These are phyloP conservation scores for cat (Felis catus) DNA, from an alignment of 2,113 vertebrate genomes.

Conservation along the genomic window DNA sequence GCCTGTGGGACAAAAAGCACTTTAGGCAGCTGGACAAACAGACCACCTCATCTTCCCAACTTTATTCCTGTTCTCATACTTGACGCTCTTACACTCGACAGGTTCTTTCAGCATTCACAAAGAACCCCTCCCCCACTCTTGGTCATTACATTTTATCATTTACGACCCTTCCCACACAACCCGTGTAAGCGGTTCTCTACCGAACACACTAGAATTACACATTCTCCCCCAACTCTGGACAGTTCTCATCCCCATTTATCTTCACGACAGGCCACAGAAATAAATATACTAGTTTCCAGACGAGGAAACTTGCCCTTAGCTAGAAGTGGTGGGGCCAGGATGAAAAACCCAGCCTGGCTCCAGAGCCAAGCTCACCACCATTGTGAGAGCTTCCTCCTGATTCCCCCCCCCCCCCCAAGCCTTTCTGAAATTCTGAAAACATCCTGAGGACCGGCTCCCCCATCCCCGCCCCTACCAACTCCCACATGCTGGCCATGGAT, in stretches of 20 bases:
- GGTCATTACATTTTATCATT: not conserved
- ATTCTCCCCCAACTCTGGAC: not conserved
- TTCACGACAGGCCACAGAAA: not conserved
- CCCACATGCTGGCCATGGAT: not conserved
- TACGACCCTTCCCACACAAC: not conserved
- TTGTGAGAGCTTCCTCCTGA: not conserved
- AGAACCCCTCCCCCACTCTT: not conserved
- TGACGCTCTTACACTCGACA: not conserved
- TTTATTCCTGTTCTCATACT: not conserved
- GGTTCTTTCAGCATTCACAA: not conserved
- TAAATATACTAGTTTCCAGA: not conserved
- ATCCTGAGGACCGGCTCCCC: not conserved
- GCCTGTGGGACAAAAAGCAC: constrained; percentile 75
- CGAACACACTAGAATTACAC: not conserved
- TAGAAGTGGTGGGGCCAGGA: not conserved
- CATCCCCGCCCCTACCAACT: not conserved
- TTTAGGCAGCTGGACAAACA: not conserved
- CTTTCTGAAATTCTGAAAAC: not conserved
- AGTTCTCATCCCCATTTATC: not conserved
- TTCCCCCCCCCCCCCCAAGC: not conserved
- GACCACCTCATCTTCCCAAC: not conserved
- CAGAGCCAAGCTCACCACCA: not conserved
- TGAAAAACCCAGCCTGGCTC: not conserved
- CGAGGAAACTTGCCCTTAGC: not conserved
- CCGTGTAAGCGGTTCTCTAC: not conserved